Evolutionary conservation across 2,797 vertebrate genomes (phyloP).

Genomic region (Xenops minutus): DNA sequence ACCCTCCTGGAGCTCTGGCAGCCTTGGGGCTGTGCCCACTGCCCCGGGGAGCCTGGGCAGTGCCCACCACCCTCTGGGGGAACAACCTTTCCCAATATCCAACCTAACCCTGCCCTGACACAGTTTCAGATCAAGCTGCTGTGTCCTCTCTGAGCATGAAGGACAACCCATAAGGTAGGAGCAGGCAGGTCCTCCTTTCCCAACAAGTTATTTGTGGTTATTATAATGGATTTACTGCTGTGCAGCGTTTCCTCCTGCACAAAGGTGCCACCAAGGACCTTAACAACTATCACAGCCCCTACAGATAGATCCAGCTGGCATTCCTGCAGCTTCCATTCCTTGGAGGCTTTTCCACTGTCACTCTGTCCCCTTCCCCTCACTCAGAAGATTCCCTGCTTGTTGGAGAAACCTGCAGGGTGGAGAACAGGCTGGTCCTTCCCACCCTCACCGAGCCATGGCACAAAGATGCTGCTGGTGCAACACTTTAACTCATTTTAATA

Average conservation of each 20-base stretch:
- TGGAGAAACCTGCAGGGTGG: not conserved
- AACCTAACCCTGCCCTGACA: not conserved
- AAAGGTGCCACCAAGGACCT: not conserved
- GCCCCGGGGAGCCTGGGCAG: not conserved
- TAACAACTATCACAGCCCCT: not conserved
- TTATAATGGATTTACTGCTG: fast-evolving
- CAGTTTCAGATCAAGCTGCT: not conserved
- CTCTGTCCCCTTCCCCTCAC: not conserved
- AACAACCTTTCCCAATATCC: not conserved
- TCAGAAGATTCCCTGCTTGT: not conserved
- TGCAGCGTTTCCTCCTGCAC: not conserved
- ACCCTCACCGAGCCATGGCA: fast-evolving
- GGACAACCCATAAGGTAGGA: not conserved
- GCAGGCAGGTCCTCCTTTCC: not conserved
- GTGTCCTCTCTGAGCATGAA: not conserved
- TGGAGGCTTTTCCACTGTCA: not conserved
- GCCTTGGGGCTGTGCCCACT: fast-evolving
- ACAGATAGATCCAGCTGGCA: not conserved
- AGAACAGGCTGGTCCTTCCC: not conserved
- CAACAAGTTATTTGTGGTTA: not conserved
- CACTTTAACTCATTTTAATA: not conserved
- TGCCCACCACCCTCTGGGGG: not conserved
- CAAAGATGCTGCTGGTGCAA: not conserved
- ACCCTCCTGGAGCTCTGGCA: not conserved
- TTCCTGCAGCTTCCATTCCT: not conserved